Evolutionary conservation across 2,888 invertebrate species (phyloP).

Genomic region (Selenia dentaria): DNA sequence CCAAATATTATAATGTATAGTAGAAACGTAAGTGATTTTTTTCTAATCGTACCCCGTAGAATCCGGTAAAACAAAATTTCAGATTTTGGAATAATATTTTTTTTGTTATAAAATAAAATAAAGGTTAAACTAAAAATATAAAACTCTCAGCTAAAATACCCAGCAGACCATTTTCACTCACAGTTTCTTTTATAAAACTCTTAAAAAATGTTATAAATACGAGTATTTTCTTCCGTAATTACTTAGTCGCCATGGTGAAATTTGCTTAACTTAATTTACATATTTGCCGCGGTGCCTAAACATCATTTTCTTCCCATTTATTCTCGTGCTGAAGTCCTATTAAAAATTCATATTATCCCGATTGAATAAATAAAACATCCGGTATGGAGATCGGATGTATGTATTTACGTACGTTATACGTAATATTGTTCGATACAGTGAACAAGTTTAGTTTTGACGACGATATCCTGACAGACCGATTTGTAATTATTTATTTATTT

Average conservation of each 20-base stretch:
- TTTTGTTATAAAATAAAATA: too few species aligned
- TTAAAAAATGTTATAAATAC: too few species aligned
- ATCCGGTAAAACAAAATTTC: too few species aligned
- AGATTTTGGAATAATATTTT: too few species aligned
- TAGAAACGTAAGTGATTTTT: too few species aligned
- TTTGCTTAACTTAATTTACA: conserved; percentile 15
- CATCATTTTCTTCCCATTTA: conserved; percentile 14
- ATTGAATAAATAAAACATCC: conserved; percentile 29
- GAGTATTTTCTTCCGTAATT: conserved; percentile 13
- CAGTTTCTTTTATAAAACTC: not conserved
- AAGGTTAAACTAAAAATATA: too few species aligned
- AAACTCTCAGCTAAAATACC: too few species aligned
- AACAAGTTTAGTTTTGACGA: too few species aligned
- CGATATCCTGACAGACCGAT: too few species aligned
- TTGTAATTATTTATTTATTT: too few species aligned
- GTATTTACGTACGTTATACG: conserved; percentile 22
- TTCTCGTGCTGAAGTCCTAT: conserved; percentile 19
- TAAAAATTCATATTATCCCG: conserved; percentile 35
- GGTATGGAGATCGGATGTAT: conserved; percentile 32
- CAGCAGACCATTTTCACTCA: not conserved
- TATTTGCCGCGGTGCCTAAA: conserved; percentile 15
- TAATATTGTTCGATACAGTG: not conserved
- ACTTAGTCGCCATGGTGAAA: conserved; percentile 6
- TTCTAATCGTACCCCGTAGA: too few species aligned
- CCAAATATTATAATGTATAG: too few species aligned